Evolutionary conservation across 30 jellyfish, hydroid and myxozoan genomes (phyloP), one percentile per base, ranked within the genome.

Genomic region (Phacellophora camtschatica): DNA sequence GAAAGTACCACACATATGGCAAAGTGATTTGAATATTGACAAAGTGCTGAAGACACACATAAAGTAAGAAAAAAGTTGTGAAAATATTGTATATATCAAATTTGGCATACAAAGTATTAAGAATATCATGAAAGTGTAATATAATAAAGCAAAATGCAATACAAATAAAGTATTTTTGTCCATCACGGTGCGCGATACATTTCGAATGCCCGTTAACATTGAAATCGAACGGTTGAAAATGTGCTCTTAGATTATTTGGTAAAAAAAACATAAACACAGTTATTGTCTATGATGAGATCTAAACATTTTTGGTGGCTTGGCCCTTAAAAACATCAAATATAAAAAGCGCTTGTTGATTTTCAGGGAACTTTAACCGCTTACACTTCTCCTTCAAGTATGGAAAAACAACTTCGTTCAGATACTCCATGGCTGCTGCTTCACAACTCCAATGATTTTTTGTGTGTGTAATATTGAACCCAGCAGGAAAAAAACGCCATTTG

Each of bases 241-340:
- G 15, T 18, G 46, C 48, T 25, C 85, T 72, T 62, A 46, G 85
- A 36, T 31, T 72, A 1, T 72, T 72, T 6, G 86, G 86, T 31
- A 72, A 85, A 27, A 16, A 68, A 13, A 71, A 19, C 18, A 49
- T 22, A 22, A 45, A 5, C 24, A 35, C 15, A 39, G n/a, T 32
- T 68, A 25, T 68, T 35, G 28, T 28, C 35, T 35, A n/a, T 27
- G 18, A 43, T 24, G 18, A 49, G 22, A 6, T 43, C 84, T 20
- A 28, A 32, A 61, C 88, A 25, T 74, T 78, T 24, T 36, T 77
- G 5, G 90, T 77, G 25, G 90, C 62, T 30, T 77, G 90, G 18
- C 90, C 90, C 43, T 77, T 77, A 35, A 77, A 77, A 18, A 77
- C 90, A 46, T 77, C 90, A 41, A 77, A 62, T 48, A 58, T 77